Evolutionary conservation across 1,140 invertebrate genomes (phyloP), one percentile per base, ranked within the genome.

Genomic region (Heliconius hermathena): DNA sequence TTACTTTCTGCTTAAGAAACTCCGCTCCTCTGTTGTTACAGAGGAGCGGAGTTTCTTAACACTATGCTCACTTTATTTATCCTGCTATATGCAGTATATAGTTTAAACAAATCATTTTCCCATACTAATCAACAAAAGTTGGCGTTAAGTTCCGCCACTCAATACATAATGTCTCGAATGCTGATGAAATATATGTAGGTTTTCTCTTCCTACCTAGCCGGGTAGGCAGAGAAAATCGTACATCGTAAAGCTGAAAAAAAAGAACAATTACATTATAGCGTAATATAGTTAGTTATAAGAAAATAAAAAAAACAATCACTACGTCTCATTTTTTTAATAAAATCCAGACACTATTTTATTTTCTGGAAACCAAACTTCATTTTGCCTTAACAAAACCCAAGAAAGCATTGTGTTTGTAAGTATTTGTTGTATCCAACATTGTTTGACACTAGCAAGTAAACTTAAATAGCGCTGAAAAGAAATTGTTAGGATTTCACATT

Each of bases 401-500:
- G 60, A 66, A 16, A 26, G 60, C 60, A 26, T 66, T 66, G 60
- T 66, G 29, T 66, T 66, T 26, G 60, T 66, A 66, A 66, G 60
- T 66, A 66, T 66, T 66, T 66, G 60, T 66, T 66, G 60, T 66
- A 66, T 66, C 9, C 60, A 66, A 66, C 60, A 66, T 66, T 66
- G 60, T 66, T 66, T 66, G 60, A 66, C 60, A 66, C 60, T 66
- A 13, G 26, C 22, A 66, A 66, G 60, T 29, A 66, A 66, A 66
- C 60, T 66, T 66, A 66, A 66, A 66, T 66, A 29, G 60, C 26
- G 60, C 60, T 66, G 60, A 66, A 66, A 66, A 66, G 60, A 66
- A 66, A 66, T 66, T 66, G 60, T 66, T 29, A 66, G 60, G 60
- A 29, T 66, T 66, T 66, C 60, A 66, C 60, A 66, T 66, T 66